Evolutionary conservation across 2,888 invertebrate genomes (phyloP).

Genomic region (Polydrusus cervinus): DNA sequence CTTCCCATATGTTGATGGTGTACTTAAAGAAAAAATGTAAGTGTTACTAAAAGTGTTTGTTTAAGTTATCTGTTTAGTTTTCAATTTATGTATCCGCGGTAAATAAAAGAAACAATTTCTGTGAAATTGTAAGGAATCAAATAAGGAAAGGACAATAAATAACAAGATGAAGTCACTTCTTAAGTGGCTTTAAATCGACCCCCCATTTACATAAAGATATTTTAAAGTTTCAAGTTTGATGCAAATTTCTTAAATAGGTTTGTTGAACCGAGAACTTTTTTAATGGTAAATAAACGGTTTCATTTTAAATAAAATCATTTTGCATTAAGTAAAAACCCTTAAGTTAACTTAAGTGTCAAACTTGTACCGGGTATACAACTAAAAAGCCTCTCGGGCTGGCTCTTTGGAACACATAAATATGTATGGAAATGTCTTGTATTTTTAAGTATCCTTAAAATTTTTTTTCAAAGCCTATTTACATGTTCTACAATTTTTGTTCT

Average conservation of each 20-base stretch:
- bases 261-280: constrained; percentile 42
- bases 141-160: constrained; percentile 19
- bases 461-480: too few species aligned
- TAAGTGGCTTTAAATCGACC: constrained; percentile 28
- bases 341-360: neutral
- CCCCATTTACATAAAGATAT: constrained; percentile 19
- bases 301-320: constrained; percentile 3
- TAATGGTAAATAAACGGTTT: constrained; percentile 22
- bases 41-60: too few species aligned
- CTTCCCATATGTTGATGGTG: too few species aligned
- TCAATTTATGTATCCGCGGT: neutral
- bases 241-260: constrained; percentile 47
- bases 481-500: too few species aligned
- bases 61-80: too few species aligned
- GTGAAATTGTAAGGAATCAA: neutral
- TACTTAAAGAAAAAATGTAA: too few species aligned
- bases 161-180: constrained; percentile 25
- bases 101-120: neutral
- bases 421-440: too few species aligned
- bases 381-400: too few species aligned
- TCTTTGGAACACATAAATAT: too few species aligned
- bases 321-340: neutral
- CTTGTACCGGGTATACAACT: neutral
- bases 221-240: constrained; percentile 20
- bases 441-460: too few species aligned